Percentiles rank a stretch among this genome's conserved stretches.
Evolutionary conservation across 2,113 vertebrate genomes (phyloP).

Genomic region (Drymodes brunneopygia): DNA sequence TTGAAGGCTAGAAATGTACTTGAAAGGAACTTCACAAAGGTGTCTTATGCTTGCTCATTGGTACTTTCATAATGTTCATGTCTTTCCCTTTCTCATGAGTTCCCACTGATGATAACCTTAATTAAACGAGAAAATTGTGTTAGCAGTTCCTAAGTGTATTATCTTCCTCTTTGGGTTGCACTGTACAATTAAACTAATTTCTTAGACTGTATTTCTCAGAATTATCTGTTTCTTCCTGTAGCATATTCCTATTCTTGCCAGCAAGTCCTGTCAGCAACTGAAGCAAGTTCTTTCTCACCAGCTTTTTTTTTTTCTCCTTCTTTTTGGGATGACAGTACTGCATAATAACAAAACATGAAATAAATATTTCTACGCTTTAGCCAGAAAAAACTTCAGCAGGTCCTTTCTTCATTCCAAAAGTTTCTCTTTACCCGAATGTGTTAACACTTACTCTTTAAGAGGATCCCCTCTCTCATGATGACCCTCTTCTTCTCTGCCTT

Average conservation of each 20-base stretch:
- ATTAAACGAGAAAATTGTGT: neutral
- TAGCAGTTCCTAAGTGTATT: neutral
- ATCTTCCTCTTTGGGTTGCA: neutral
- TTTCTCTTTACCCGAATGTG: neutral
- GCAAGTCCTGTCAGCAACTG: neutral
- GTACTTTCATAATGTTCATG: neutral
- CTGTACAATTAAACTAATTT: neutral
- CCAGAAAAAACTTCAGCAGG: neutral
- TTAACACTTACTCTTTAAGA: neutral
- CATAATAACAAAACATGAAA: neutral
- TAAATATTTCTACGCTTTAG: neutral
- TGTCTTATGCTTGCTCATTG: neutral
- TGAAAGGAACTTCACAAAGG: neutral
- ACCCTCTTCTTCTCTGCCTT: neutral
- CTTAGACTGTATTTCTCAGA: neutral
- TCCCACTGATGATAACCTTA: neutral
- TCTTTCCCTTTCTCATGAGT: neutral
- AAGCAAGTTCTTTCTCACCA: neutral
- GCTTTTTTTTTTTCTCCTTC: neutral
- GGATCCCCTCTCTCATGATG: neutral
- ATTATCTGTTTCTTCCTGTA: neutral
- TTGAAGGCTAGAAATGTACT: neutral
- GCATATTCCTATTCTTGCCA: neutral
- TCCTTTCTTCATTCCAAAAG: neutral
- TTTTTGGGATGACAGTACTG: neutral